Base-by-base conservation (phyloP, 2,113 vertebrate genomes). In the human region DNA sequence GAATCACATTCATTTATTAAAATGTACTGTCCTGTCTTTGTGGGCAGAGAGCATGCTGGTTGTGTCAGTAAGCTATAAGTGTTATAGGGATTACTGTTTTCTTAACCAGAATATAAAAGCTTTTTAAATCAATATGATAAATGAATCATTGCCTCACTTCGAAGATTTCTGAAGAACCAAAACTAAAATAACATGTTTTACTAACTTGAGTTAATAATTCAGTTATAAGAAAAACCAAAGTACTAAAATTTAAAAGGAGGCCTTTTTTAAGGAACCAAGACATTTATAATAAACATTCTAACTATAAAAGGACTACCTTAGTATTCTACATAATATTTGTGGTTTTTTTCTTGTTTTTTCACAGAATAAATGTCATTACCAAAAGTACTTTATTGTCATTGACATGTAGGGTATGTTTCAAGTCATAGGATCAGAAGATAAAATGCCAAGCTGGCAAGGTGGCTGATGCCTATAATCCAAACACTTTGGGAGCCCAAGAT, bases 1-100 rank as follows among this genome's bases (percentile, higher is more conserved):
- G 96, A 43, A 78, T 98, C 64, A 98, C 61, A 88, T 91, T 23
- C 35, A 96, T 72, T 98, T 98, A 85, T 87, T 93, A 94, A 57
- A 92, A 76, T n/a, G 8, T 55, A 73, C 12, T 70, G 10, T 25
- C 72, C 40, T 98, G 48, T 73, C 70, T 84, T 96, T 89, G 7
- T 70, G 78, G 89, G 90, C 96, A 52, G 85, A 80, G 79, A 96
- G 78, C 96, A 97, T 97, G 97, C 96, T 98, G 96, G 38, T 98
- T 98, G 89, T 98, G 87, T 92, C 95, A 70, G 14, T 82, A 97
- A 86, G 80, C 96, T 97, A 68, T 98, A 59, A 93, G 11, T 84
- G 43, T 40, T 13, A 0, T 89, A 96, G 89, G 14, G 8, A 3
- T 81, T 93, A 40, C 23, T 90, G 5, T 55, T 76, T 76, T 96